Percentiles rank a stretch among this genome's conserved stretches.
phyloP scores from a whole-genome alignment of 2,113 vertebrate genomes.

The Thalassoma bifasciatum region DNA sequence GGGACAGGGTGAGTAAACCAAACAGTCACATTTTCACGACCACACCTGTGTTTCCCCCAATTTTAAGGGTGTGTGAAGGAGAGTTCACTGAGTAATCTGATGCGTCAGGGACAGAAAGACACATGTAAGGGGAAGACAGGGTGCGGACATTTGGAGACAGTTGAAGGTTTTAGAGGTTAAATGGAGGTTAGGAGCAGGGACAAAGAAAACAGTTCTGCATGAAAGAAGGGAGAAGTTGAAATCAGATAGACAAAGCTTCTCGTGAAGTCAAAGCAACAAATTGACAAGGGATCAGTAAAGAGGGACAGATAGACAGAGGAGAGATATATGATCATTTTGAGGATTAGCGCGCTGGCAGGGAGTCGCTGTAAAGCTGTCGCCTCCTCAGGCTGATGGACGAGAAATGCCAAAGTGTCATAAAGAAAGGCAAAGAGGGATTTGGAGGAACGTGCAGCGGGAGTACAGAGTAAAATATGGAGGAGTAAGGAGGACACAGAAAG shows the following conservation, averaged over 20 bases:
- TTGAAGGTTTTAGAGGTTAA: background rate
- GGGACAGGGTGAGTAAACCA: too few relatives aligned
- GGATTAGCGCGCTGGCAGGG: constrained; percentile 43
- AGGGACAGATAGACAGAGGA: background rate
- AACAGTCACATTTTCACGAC: too few relatives aligned
- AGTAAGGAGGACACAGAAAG: background rate
- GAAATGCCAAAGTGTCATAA: background rate
- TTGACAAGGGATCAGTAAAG: constrained; percentile 18
- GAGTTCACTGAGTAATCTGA: too few relatives aligned
- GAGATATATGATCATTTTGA: constrained; percentile 19
- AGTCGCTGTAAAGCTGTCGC: constrained; percentile 38
- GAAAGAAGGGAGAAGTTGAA: too few relatives aligned
- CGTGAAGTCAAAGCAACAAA: constrained; percentile 6
- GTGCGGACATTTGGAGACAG: too few relatives aligned
- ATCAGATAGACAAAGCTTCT: background rate
- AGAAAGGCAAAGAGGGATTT: background rate
- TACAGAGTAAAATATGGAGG: background rate
- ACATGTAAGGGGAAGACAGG: too few relatives aligned
- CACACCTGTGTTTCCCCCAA: too few relatives aligned
- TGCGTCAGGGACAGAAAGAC: too few relatives aligned
- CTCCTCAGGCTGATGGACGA: background rate
- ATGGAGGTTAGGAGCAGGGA: background rate
- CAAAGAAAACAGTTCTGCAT: too few relatives aligned
- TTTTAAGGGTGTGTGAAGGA: too few relatives aligned
- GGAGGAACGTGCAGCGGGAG: constrained; percentile 1